Percentiles rank a stretch among this genome's conserved stretches.
phyloP scores from a whole-genome alignment of 1,140 invertebrate species.

The Chymomyza costata region DNA sequence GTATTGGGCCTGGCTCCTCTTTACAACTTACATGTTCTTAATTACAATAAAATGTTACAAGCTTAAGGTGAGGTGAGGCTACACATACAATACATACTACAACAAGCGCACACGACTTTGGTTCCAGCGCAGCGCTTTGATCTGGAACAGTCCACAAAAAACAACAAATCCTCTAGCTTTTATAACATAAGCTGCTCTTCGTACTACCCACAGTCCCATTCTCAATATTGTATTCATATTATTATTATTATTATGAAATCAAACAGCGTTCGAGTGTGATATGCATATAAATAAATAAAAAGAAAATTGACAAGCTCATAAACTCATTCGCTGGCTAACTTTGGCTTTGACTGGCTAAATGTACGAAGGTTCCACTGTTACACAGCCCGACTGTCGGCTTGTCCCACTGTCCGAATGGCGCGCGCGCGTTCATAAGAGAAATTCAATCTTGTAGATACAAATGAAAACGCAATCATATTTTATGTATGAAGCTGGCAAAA shows the following conservation, averaged over 20 bases:
- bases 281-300: slow-evolving; percentile 71
- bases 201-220: slow-evolving; percentile 43
- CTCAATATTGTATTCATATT: slow-evolving; percentile 34
- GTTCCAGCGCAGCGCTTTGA: slow-evolving; percentile 1
- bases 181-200: no score
- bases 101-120: slow-evolving; percentile 1
- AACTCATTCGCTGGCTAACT: slow-evolving; percentile 36
- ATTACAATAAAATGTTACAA: slow-evolving; percentile 67
- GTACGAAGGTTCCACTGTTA: no score
- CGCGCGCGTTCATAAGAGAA: slow-evolving; percentile 56
- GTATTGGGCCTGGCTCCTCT: slow-evolving; percentile 37
- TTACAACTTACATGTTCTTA: slow-evolving; percentile 72
- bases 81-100: slow-evolving; percentile 17
- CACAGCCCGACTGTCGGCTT: no score
- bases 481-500: slow-evolving; percentile 57
- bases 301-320: slow-evolving; percentile 68
- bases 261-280: slow-evolving; percentile 45
- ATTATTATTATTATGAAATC: slow-evolving; percentile 51
- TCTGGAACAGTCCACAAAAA: slow-evolving; percentile 11
- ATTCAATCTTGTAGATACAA: slow-evolving; percentile 71
- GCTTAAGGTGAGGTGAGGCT: slow-evolving; percentile 64
- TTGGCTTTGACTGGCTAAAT: no score
- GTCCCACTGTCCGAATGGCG: no score
- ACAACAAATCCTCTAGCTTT: no score
- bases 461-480: slow-evolving; percentile 72